A percentile compares a stretch with the other conserved stretches of the same genome.
Conservation (phyloP, 2,113 vertebrate species). For the Xenopus laevis region DNA sequence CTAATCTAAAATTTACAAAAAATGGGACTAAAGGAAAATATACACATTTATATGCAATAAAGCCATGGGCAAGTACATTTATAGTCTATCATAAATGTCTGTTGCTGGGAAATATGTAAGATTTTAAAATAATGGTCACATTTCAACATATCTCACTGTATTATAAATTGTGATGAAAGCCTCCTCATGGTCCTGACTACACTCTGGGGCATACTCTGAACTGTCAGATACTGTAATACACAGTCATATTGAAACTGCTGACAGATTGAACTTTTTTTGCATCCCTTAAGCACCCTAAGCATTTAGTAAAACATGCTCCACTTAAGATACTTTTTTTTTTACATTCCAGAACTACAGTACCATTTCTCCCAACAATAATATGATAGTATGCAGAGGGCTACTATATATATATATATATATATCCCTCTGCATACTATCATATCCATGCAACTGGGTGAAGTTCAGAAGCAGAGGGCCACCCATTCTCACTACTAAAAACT, state of each 20-base stretch:
- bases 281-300: background rate
- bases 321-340: background rate
- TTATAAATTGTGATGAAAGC: slow-evolving; percentile 3
- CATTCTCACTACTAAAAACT: too few relatives aligned
- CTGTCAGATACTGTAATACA: slow-evolving; percentile 1
- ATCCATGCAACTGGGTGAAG: too few relatives aligned
- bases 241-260: background rate
- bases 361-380: too few relatives aligned
- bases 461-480: too few relatives aligned
- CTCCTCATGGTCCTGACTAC: background rate
- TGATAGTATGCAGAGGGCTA: too few relatives aligned
- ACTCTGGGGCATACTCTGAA: background rate
- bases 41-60: slow-evolving; percentile 15
- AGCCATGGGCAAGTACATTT: background rate
- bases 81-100: background rate
- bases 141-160: background rate
- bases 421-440: too few relatives aligned
- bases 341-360: too few relatives aligned
- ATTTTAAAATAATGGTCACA: background rate
- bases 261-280: slow-evolving; percentile 1
- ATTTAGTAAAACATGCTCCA: background rate
- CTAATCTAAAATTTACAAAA: too few relatives aligned
- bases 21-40: slow-evolving; percentile 18
- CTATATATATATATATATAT: too few relatives aligned
- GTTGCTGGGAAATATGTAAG: slow-evolving; percentile 1